A percentile compares a stretch with the other conserved stretches of the same genome.
Evolutionary conservation across 2,113 vertebrate genomes (phyloP).

Genomic region (Phalacrocorax aristotelis): DNA sequence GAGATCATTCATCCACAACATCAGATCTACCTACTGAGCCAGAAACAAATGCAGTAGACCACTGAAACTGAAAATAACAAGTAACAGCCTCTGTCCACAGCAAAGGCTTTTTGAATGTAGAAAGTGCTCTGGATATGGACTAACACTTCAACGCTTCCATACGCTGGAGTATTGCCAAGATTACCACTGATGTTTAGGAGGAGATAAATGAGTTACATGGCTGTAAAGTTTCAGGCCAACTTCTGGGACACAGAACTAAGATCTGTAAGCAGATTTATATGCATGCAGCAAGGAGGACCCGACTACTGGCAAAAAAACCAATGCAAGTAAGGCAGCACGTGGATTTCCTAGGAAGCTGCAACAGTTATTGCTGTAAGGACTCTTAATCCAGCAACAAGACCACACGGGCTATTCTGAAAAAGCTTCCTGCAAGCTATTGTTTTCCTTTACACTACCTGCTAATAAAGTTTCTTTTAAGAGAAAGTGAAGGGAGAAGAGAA

Average conservation of each 20-base stretch:
- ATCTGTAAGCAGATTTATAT: not conserved
- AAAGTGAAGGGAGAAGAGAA: not conserved
- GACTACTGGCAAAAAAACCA: not conserved
- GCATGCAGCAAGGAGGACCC: not conserved
- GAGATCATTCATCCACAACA: not conserved
- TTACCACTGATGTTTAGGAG: not conserved
- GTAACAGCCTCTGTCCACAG: not conserved
- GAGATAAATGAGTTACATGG: not conserved
- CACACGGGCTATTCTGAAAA: not conserved
- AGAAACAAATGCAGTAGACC: not conserved
- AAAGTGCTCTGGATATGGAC: not conserved
- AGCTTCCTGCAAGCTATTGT: not conserved
- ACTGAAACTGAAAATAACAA: not conserved
- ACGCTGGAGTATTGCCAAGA: not conserved
- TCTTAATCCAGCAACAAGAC: not conserved
- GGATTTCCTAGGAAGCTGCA: not conserved
- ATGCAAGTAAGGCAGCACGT: accelerated
- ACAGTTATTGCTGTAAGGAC: not conserved
- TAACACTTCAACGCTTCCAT: not conserved
- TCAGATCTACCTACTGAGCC: not conserved
- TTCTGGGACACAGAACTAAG: not conserved
- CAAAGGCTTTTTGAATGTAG: not conserved
- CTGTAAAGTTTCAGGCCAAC: not conserved
- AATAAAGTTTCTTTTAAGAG: not conserved
- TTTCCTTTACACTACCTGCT: not conserved